Evolutionary conservation across 2,888 invertebrate species (phyloP).

Genomic region (Deilephila elpenor): DNA sequence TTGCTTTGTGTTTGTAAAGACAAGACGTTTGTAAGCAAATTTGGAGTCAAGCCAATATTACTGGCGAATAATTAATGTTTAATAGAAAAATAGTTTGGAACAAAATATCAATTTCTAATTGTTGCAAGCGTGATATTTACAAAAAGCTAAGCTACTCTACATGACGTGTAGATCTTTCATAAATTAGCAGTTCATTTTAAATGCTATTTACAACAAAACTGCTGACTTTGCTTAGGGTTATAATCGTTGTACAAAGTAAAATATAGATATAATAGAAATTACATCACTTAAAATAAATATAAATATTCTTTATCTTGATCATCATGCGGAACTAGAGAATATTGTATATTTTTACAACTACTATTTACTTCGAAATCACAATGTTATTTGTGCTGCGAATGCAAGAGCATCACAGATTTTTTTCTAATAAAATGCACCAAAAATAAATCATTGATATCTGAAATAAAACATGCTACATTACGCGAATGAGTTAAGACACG

Average conservation of each 20-base stretch:
- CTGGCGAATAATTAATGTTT: conserved; percentile 6
- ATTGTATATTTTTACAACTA: not conserved
- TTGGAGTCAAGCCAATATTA: conserved; percentile 10
- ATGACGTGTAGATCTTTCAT: no score
- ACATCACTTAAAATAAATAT: no score
- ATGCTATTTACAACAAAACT: no score
- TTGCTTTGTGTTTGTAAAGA: conserved; percentile 21
- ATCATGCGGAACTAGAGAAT: not conserved
- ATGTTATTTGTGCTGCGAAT: not conserved
- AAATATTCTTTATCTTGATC: no score
- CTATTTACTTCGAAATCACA: not conserved
- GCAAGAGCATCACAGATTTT: no score
- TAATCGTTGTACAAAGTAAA: not conserved
- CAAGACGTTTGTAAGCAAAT: conserved; percentile 1
- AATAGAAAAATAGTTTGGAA: not conserved
- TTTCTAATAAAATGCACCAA: no score
- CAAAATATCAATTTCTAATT: not conserved
- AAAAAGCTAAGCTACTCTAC: not conserved
- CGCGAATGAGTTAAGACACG: not conserved
- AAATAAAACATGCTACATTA: not conserved
- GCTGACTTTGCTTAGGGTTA: no score
- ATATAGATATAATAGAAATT: no score
- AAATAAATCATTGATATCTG: no score
- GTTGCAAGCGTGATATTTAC: not conserved
- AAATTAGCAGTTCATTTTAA: not conserved